These are phyloP conservation scores for Cynoglossus semilaevis DNA, from an alignment of 2,113 vertebrate species.

Conservation along the genomic window DNA sequence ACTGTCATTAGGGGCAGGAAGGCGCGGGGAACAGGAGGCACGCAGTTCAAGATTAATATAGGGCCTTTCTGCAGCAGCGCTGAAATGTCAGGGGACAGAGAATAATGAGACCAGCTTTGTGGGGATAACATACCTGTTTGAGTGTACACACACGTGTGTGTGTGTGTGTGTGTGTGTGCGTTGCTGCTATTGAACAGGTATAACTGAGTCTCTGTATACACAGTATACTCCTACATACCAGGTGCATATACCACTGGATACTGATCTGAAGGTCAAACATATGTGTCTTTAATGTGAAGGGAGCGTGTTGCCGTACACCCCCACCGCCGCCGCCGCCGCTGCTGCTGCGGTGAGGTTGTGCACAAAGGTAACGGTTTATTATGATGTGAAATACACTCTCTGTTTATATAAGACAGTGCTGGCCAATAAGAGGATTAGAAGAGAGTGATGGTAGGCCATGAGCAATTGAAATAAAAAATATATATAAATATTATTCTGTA, in stretches of 20 bases:
- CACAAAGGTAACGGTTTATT: background rate
- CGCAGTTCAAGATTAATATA: slow-evolving; percentile 62
- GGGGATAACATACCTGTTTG: slow-evolving; percentile 54
- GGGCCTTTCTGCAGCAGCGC: slow-evolving; percentile 53
- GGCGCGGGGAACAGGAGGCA: slow-evolving; percentile 40
- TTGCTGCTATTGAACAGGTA: background rate
- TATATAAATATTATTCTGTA: too few relatives aligned
- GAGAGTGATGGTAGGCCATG: too few relatives aligned
- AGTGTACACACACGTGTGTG: slow-evolving; percentile 22
- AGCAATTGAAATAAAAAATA: too few relatives aligned
- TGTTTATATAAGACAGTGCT: too few relatives aligned
- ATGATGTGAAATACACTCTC: too few relatives aligned
- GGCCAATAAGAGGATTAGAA: too few relatives aligned
- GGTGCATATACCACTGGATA: background rate
- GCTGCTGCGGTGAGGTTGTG: slow-evolving; percentile 1
- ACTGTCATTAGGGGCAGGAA: slow-evolving; percentile 68
- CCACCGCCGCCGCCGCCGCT: slow-evolving; percentile 6
- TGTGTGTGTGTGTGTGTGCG: slow-evolving; percentile 16
- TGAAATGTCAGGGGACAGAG: slow-evolving; percentile 65
- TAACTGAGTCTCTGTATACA: slow-evolving; percentile 21
- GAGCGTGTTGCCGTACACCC: slow-evolving; percentile 9
- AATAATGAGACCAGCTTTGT: slow-evolving; percentile 67
- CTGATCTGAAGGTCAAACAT: slow-evolving; percentile 46
- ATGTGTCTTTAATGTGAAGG: slow-evolving; percentile 29
- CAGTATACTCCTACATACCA: too few relatives aligned